Evolutionary conservation across 2,888 invertebrate genomes (phyloP), one percentile per base, ranked within the genome.

Genomic region (Andrena bicolor): DNA sequence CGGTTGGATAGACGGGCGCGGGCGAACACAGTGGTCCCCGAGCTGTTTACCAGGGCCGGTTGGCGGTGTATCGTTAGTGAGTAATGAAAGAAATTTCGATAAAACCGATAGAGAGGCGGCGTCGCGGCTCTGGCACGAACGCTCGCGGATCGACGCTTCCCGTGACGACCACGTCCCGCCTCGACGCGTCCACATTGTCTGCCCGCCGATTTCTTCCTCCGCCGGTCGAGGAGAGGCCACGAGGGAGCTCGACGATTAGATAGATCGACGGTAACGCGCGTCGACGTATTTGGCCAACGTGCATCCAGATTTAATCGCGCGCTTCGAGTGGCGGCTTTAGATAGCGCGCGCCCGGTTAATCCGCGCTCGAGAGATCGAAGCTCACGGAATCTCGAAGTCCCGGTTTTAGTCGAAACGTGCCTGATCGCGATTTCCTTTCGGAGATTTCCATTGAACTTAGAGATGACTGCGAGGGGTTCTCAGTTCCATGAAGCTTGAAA

Each of bases 51-150:
- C 61, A 72, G 68, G 68, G 51, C 61, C 63, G 10, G n/a, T 16
- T 30, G 58, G 69, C 66, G 53, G 20, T 23, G 80, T 76, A 83
- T 76, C 83, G 78, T 16, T 73, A 80, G 56, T 72, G 82, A 80
- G 79, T 78, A 86, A 86, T 80, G 82, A 83, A 88, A 85, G 76
- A 84, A 82, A 63, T 82, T 80, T 85, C 61, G 86, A 88, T 85
- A 85, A 84, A 70, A n/a, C 13, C 30, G 85, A 88, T 82, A 86
- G 73, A 51, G 49, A 2, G 35, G 30, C 16, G 6, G 20, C 20
- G 32, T 7, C 32, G 53, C n/a, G 13, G n/a, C 1, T 32, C 32
- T 23, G 13, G n/a, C 0, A 16, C 26, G 23, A 51, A 56, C 56
- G 56, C 56, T 56, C 26, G 56, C 26, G 56, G 23, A 56, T 5